Evolutionary conservation across 92 coral and sea anemone genomes (phyloP).

Genomic region (Pocillopora grandis): DNA sequence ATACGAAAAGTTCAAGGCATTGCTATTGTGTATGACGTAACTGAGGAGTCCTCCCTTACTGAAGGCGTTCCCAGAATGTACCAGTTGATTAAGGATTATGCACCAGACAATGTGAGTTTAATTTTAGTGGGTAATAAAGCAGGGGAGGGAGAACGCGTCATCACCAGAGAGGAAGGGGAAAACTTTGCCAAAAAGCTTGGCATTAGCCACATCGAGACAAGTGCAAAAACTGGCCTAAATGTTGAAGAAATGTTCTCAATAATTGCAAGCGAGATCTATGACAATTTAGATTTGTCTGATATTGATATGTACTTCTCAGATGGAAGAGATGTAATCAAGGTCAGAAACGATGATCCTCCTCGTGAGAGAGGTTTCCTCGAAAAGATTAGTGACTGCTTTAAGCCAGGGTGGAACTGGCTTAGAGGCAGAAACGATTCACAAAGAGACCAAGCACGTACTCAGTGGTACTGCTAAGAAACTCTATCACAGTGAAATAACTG

Average conservation of each 20-base stretch:
- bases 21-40: slow-evolving; percentile 1
- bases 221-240: background rate
- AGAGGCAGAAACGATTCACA: no score
- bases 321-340: background rate
- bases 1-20: background rate
- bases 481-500: no score
- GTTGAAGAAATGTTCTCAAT: background rate
- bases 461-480: no score
- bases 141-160: background rate
- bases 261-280: slow-evolving; percentile 1
- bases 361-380: no score
- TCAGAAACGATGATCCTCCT: no score
- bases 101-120: background rate
- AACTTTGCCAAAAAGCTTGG: background rate
- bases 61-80: background rate
- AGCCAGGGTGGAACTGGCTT: no score
- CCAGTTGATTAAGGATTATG: background rate
- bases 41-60: background rate
- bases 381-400: background rate
- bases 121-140: slow-evolving; percentile 11
- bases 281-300: slow-evolving; percentile 5
- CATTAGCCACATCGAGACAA: background rate
- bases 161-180: background rate
- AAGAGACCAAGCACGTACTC: no score
- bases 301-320: background rate